Conservation (phyloP, 2,797 vertebrate genomes). For the Mus spretus region DNA sequence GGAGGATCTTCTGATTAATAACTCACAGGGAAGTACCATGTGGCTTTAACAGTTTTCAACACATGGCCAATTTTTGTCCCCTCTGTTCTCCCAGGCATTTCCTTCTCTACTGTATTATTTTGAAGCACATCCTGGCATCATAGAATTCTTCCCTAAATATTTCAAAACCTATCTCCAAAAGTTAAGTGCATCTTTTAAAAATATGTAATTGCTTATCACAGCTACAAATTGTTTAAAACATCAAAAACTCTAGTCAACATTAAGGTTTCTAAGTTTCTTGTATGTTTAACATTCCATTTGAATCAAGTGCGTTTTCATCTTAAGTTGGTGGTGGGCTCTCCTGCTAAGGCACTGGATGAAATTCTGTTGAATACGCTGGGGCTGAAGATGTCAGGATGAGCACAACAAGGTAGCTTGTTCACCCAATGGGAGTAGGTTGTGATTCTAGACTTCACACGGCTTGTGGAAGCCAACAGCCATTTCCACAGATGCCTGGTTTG, state of each 20-base stretch:
- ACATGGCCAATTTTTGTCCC: not conserved
- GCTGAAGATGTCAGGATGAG: not conserved
- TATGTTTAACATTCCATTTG: constrained; percentile 40
- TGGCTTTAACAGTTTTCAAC: not conserved
- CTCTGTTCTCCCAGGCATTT: not conserved
- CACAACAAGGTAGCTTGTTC: not conserved
- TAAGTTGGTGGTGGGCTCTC: not conserved
- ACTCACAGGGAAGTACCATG: not conserved
- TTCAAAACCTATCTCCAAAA: constrained; percentile 44
- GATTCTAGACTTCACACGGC: not conserved
- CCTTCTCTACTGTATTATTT: constrained; percentile 22
- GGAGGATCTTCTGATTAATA: not conserved
- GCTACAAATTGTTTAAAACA: not conserved
- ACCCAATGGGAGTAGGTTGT: not conserved
- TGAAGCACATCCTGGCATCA: constrained; percentile 50
- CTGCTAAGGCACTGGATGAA: not conserved
- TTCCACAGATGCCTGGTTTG: constrained; percentile 9
- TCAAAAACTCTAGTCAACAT: not conserved
- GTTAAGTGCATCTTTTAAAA: constrained; percentile 45
- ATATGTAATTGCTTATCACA: not conserved
- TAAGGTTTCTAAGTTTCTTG: constrained; percentile 42
- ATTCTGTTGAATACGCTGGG: not conserved
- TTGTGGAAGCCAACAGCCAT: not conserved
- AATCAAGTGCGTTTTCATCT: constrained; percentile 37
- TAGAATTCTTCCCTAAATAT: constrained; percentile 51